Conservation (phyloP, 2,888 invertebrate species). For the Achlya flavicornis region DNA sequence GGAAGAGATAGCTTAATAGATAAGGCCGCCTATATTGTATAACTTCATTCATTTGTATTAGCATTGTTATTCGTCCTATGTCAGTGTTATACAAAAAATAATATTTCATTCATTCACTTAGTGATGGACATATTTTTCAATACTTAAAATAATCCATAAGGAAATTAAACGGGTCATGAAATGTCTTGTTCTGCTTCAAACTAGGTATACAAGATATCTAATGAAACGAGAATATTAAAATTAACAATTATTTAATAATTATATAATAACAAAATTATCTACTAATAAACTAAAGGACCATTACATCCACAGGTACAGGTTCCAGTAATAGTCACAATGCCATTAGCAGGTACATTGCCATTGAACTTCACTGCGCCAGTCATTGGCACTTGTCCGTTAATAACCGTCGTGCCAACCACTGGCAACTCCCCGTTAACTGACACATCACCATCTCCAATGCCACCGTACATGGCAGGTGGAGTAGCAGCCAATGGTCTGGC, state of each 20-base stretch:
- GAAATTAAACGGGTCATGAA: no score
- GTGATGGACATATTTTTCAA: no score
- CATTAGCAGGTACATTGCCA: constrained; percentile 45
- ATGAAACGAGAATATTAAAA: neutral
- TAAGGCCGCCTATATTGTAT: no score
- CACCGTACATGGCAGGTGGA: neutral
- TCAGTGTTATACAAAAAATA: no score
- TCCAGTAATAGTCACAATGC: constrained; percentile 39
- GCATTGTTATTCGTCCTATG: no score
- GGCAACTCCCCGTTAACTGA: constrained; percentile 34
- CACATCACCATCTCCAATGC: constrained; percentile 15
- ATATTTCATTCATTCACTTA: no score
- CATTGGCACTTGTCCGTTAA: constrained; percentile 49
- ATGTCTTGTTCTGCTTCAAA: no score
- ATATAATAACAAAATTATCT: neutral
- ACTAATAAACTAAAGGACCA: constrained; percentile 8
- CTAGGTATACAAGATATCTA: no score
- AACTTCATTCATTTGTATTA: no score
- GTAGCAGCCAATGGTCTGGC: neutral
- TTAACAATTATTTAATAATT: constrained; percentile 4
- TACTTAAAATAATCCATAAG: no score
- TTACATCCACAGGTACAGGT: constrained; percentile 26
- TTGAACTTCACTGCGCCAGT: constrained; percentile 44
- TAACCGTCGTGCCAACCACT: constrained; percentile 40
- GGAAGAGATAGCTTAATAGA: no score